These are phyloP conservation scores for Shinisaurus crocodilurus DNA, from an alignment of 2,113 vertebrate species.

Conservation along the genomic window DNA sequence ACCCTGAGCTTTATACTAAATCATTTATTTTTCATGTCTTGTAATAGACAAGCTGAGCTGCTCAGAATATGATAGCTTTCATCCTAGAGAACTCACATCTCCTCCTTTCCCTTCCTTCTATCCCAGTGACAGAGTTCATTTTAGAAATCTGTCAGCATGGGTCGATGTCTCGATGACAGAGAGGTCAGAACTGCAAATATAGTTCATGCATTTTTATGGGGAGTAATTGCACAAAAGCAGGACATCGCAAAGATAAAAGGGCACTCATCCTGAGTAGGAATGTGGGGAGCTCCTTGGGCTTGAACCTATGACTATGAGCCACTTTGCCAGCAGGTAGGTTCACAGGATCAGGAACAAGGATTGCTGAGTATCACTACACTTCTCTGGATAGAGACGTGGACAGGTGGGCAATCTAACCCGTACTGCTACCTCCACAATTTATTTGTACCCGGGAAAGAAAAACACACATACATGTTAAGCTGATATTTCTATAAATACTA, in stretches of 20 bases:
- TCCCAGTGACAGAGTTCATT: neutral
- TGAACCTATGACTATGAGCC: neutral
- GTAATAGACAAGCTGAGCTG: slow-evolving; percentile 51
- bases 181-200: slow-evolving; percentile 45
- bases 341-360: neutral
- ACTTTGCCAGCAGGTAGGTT: neutral
- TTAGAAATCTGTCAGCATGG: slow-evolving; percentile 41
- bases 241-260: slow-evolving; percentile 4
- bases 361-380: neutral
- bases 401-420: no score
- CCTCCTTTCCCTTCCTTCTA: slow-evolving; percentile 41
- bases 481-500: slow-evolving; percentile 5
- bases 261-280: neutral
- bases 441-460: neutral
- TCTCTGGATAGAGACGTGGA: neutral
- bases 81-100: slow-evolving; percentile 43
- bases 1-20: slow-evolving; percentile 22
- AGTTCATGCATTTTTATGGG: slow-evolving; percentile 43
- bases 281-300: neutral
- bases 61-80: slow-evolving; percentile 63
- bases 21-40: slow-evolving; percentile 62
- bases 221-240: slow-evolving; percentile 20
- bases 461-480: neutral
- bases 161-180: slow-evolving; percentile 55
- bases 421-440: neutral